These are phyloP conservation scores for Idaea biselata DNA, from an alignment of 2,888 invertebrate genomes.

Conservation along the genomic window DNA sequence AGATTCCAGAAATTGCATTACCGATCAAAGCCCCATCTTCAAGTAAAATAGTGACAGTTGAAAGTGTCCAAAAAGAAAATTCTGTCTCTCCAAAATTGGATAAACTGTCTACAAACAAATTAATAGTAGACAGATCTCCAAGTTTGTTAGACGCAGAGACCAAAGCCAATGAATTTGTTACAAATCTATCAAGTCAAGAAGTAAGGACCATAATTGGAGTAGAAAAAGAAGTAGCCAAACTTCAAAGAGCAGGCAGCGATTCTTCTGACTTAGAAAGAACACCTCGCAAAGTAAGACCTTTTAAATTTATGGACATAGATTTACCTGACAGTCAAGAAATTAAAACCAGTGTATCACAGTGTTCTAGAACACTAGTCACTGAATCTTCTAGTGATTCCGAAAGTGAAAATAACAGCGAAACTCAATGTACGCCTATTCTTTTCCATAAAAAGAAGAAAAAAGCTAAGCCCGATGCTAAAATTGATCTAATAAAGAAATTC, in stretches of 20 bases:
- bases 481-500: slow-evolving; percentile 55
- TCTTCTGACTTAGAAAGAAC: slow-evolving; percentile 55
- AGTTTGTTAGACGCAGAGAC: slow-evolving; percentile 32
- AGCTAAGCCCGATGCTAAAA: slow-evolving; percentile 40
- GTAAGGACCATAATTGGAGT: slow-evolving; percentile 42
- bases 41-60: slow-evolving; percentile 7
- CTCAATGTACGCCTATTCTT: slow-evolving; percentile 48
- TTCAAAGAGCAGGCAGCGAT: slow-evolving; percentile 47
- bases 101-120: slow-evolving; percentile 26
- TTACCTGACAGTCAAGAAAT: slow-evolving; percentile 70
- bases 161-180: slow-evolving; percentile 36
- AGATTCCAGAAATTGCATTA: slow-evolving; percentile 20
- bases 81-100: slow-evolving; percentile 11
- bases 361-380: slow-evolving; percentile 30
- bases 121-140: slow-evolving; percentile 18
- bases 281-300: slow-evolving; percentile 51
- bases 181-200: slow-evolving; percentile 39
- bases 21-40: neutral
- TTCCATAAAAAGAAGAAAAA: slow-evolving; percentile 44
- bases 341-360: slow-evolving; percentile 45
- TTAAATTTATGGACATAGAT: slow-evolving; percentile 52
- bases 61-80: slow-evolving; percentile 4
- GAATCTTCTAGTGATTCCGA: slow-evolving; percentile 64
- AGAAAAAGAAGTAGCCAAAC: slow-evolving; percentile 26
- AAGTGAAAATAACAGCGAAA: slow-evolving; percentile 47